Evolutionary conservation across 2,888 invertebrate species (phyloP).

Genomic region (Elysia crispata): DNA sequence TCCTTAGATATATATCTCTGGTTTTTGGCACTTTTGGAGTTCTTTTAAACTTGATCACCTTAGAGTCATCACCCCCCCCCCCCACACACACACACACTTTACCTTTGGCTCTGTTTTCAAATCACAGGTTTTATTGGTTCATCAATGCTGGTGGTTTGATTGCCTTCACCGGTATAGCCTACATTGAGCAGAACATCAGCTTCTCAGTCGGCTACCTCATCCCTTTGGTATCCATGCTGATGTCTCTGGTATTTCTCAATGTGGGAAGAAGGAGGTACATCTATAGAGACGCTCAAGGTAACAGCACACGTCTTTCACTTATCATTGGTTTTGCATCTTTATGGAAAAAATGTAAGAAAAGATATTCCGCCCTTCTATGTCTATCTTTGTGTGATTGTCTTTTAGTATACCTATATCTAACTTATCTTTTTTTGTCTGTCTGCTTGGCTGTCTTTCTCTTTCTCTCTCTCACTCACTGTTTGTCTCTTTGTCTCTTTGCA

Average conservation of each 20-base stretch:
- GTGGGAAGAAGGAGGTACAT: constrained; percentile 46
- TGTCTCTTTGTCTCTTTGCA: background rate
- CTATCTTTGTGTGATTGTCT: background rate
- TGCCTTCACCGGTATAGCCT: constrained; percentile 70
- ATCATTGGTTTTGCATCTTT: background rate
- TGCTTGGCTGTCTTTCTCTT: constrained; percentile 34
- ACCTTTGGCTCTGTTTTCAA: too few species aligned
- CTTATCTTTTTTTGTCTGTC: background rate
- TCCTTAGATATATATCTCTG: too few species aligned
- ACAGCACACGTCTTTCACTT: too few species aligned
- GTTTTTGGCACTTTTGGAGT: too few species aligned
- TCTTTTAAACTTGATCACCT: too few species aligned
- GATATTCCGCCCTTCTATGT: too few species aligned
- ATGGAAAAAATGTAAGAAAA: too few species aligned
- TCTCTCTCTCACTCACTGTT: background rate
- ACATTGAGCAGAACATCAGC: constrained; percentile 72
- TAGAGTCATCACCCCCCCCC: too few species aligned
- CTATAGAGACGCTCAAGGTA: constrained; percentile 47
- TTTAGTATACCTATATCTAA: background rate
- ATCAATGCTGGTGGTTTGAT: constrained; percentile 72
- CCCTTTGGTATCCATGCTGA: constrained; percentile 67
- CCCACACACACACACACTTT: too few species aligned
- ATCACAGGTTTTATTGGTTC: constrained; percentile 74
- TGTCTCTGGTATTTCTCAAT: constrained; percentile 68
- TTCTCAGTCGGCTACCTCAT: constrained; percentile 71